Base-by-base conservation (phyloP, 2,113 vertebrate genomes). In the Oreochromis aureus region DNA sequence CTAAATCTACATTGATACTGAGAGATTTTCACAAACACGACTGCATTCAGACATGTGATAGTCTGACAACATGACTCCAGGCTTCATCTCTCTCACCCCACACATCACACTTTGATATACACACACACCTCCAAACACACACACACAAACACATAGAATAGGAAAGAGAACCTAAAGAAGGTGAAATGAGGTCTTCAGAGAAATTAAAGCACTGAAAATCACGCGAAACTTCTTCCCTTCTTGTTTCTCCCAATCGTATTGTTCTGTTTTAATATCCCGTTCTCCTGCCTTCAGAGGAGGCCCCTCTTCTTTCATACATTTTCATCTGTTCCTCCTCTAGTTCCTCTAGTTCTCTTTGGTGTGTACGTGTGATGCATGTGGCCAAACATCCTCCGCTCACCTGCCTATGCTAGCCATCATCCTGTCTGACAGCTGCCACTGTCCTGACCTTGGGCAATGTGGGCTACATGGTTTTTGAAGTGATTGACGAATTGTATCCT, bases 401-500 rank as follows among this genome's bases (percentile, higher is more conserved):
- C 87, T 84, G 87, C 56, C 89, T 85, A 53, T 63, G 82, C 80
- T 13, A 51, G 82, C 86, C 88, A 85, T 94, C 92, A 92, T 91
- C 88, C 86, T 86, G 84, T 61, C 81, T 87, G 95, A 95, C 94
- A 94, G 91, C 89, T 87, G 95, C 86, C 90, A 92, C 87, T 54
- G 92, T 91, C 89, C 88, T 92, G 95, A 96, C 95, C 95, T 94
- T 95, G 90, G 90, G 55, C 86, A 55, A 69, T 87, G 88, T 39
- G 87, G 90, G 89, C 89, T 88, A 61, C 87, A 80, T 66, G 89
- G 84, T 91, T 94, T 66, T 93, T 91, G 92, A 94, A 91, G 90
- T 95, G 94, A 95, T 91, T 95, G 96, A 94, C 91, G 87, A 95
- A 95, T 93, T 81, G 61, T 92, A 92, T 94, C 93, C 93, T 95